Percentiles rank a stretch among this genome's conserved stretches.
phyloP scores from a whole-genome alignment of 2,797 vertebrate genomes.

The Sebastes minor region DNA sequence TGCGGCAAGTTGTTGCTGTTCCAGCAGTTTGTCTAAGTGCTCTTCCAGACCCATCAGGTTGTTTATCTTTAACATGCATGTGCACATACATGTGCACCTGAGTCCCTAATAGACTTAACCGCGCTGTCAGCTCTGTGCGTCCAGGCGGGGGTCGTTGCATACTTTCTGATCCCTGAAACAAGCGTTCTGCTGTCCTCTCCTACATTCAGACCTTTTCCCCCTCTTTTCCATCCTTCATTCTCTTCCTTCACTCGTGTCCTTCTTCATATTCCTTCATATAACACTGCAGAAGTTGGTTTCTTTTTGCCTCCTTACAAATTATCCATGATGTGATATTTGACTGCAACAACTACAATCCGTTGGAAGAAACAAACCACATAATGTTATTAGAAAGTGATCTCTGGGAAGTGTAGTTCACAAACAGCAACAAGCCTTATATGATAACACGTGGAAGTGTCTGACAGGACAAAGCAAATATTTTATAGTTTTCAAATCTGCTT shows the following conservation, averaged over 20 bases:
- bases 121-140: conserved; percentile 21
- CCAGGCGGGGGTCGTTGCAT: conserved; percentile 21
- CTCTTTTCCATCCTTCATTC: not conserved
- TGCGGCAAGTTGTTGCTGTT: conserved; percentile 31
- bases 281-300: not conserved
- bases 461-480: not conserved
- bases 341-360: not conserved
- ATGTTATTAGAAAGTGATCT: not conserved
- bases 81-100: conserved; percentile 27
- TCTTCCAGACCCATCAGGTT: conserved; percentile 60
- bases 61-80: conserved; percentile 58
- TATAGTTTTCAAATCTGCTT: not conserved
- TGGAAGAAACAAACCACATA: not conserved
- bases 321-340: not conserved
- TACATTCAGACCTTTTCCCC: not conserved
- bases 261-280: not conserved
- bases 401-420: not conserved
- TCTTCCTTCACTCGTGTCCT: not conserved
- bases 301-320: not conserved
- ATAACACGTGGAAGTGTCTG: not conserved
- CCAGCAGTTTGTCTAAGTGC: conserved; percentile 53
- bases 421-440: not conserved
- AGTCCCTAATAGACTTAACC: conserved; percentile 40
- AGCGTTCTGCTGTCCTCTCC: not conserved
- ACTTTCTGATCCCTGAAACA: conserved; percentile 48